Conservation (phyloP, 2,113 vertebrate species). For the Gracilinanus agilis region DNA sequence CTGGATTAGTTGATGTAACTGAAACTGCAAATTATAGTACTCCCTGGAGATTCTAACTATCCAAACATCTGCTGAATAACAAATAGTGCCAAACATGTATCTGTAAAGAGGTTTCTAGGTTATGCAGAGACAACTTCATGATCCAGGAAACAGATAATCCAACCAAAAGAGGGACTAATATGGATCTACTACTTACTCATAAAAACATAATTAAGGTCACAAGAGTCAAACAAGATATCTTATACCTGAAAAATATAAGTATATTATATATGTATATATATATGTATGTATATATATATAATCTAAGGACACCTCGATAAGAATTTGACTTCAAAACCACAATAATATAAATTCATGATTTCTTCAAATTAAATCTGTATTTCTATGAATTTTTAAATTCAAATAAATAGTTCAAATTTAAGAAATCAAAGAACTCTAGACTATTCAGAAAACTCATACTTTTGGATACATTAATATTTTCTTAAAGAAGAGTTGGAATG, state of each 20-base stretch:
- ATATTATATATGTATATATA: too few relatives aligned
- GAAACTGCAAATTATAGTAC: slow-evolving; percentile 77
- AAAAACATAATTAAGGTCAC: slow-evolving; percentile 21
- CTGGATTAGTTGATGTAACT: slow-evolving; percentile 72
- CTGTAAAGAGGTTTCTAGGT: slow-evolving; percentile 85
- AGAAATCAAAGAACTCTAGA: neutral
- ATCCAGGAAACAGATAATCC: slow-evolving; percentile 83
- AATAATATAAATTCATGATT: slow-evolving; percentile 17
- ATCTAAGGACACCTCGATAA: neutral
- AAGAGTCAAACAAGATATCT: slow-evolving; percentile 4
- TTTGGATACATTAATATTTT: neutral
- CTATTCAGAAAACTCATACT: neutral
- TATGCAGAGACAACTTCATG: slow-evolving; percentile 84
- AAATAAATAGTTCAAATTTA: neutral
- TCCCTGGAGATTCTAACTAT: slow-evolving; percentile 84
- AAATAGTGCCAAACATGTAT: slow-evolving; percentile 86
- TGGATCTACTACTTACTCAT: slow-evolving; percentile 55
- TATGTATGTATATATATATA: neutral
- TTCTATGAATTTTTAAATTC: neutral
- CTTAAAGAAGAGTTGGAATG: neutral
- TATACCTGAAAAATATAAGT: neutral
- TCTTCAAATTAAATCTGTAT: neutral
- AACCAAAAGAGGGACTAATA: slow-evolving; percentile 80
- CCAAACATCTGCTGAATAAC: slow-evolving; percentile 87
- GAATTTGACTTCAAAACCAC: slow-evolving; percentile 23